Percentiles rank a stretch among this genome's conserved stretches.
phyloP scores from a whole-genome alignment of 2,888 invertebrate genomes.

The Desoria tigrina region DNA sequence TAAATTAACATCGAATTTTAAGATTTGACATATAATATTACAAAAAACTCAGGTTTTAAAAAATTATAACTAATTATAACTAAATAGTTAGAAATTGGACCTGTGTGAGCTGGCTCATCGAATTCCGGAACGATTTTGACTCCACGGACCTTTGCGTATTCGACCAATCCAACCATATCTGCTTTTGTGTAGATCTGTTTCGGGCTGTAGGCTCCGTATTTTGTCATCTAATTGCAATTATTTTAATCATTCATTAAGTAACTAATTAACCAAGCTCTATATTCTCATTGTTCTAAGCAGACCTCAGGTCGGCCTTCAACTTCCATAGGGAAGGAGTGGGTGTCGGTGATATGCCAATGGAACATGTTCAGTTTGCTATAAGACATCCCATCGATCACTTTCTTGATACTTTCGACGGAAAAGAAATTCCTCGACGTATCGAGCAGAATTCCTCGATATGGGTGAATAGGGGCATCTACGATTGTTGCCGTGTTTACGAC shows the following conservation, averaged over 20 bases:
- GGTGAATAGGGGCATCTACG: conserved; percentile 61
- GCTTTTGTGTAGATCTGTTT: conserved; percentile 56
- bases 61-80: neutral
- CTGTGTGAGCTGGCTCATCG: conserved; percentile 57
- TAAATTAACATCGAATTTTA: neutral
- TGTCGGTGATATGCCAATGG: conserved; percentile 60
- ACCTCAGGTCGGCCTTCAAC: conserved; percentile 55
- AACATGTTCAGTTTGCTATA: conserved; percentile 61
- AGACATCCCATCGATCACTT: conserved; percentile 60
- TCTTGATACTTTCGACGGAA: conserved; percentile 57
- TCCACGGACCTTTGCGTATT: conserved; percentile 59
- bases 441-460: conserved; percentile 61
- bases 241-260: no score
- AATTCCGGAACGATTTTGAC: conserved; percentile 56
- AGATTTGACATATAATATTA: no score
- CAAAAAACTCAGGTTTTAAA: neutral
- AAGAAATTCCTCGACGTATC: conserved; percentile 66
- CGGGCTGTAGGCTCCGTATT: conserved; percentile 59
- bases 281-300: no score
- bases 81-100: conserved; percentile 18
- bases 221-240: conserved; percentile 46
- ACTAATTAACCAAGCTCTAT: no score
- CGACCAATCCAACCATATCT: conserved; percentile 57
- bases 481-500: conserved; percentile 53
- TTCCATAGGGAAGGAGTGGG: conserved; percentile 61